Percentiles rank a stretch among this genome's conserved stretches.
These are phyloP conservation scores for Tursiops truncatus DNA, from an alignment of 2,113 vertebrate species.

Conservation along the genomic window DNA sequence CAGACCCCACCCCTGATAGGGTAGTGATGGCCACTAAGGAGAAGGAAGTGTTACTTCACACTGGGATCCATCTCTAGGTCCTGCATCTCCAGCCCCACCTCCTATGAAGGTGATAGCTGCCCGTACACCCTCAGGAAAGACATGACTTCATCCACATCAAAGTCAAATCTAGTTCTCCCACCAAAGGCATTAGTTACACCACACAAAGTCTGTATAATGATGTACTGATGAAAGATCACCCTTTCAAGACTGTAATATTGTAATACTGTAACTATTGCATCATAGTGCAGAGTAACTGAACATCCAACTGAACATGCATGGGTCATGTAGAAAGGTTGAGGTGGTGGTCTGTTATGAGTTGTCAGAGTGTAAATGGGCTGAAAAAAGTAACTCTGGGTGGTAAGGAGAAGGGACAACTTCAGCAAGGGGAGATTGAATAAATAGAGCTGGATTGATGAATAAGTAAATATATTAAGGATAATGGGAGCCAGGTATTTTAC, in stretches of 20 bases:
- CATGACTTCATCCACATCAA: background rate
- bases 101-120: background rate
- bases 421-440: background rate
- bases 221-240: background rate
- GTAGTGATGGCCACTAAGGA: background rate
- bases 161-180: background rate
- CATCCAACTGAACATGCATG: background rate
- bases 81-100: background rate
- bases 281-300: background rate
- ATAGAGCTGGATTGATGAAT: background rate
- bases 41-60: background rate
- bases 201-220: background rate
- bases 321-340: no score
- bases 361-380: background rate
- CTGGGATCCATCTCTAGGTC: background rate
- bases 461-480: background rate
- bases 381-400: background rate
- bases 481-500: background rate
- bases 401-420: background rate
- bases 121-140: background rate
- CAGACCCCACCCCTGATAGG: no score
- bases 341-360: background rate
- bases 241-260: background rate
- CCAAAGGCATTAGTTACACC: background rate
- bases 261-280: background rate